Percentiles rank a stretch among this genome's conserved stretches.
Conservation (phyloP, 2,113 vertebrate species). For the Thymallus thymallus region DNA sequence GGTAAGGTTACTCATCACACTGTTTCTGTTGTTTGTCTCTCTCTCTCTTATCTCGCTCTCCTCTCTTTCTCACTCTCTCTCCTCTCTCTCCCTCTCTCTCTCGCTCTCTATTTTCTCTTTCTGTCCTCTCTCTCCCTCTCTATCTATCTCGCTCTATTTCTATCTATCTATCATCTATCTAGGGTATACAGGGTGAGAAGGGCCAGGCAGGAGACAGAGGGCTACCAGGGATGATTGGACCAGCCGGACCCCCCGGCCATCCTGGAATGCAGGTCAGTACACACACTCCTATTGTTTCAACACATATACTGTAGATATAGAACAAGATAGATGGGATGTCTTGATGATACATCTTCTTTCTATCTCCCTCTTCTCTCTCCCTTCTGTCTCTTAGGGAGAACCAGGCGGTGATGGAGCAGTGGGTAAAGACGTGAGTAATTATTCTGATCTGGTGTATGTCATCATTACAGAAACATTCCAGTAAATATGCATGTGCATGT, state of each 20-base stretch:
- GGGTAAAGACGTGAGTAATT: slow-evolving; percentile 85
- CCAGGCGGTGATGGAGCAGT: slow-evolving; percentile 79
- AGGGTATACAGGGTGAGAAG: slow-evolving; percentile 89
- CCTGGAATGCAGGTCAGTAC: slow-evolving; percentile 82
- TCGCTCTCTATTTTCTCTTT: too few relatives aligned
- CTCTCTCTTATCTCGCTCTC: not conserved
- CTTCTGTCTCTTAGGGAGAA: slow-evolving; percentile 79
- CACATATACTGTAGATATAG: not conserved
- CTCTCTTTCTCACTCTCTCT: too few relatives aligned
- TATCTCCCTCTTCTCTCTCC: slow-evolving; percentile 12
- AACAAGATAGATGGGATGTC: not conserved
- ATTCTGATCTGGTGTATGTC: slow-evolving; percentile 19
- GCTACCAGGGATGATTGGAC: slow-evolving; percentile 80
- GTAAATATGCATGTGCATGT: not conserved
- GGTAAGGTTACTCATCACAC: too few relatives aligned
- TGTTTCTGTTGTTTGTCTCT: not conserved
- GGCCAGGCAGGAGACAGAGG: slow-evolving; percentile 87
- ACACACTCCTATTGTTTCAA: not conserved
- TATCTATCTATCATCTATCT: not conserved
- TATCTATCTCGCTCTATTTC: too few relatives aligned
- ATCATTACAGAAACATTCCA: slow-evolving; percentile 26
- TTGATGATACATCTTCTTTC: not conserved
- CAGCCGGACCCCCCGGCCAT: slow-evolving; percentile 86
- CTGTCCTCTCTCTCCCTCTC: too few relatives aligned
- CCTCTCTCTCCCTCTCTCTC: too few relatives aligned